Evolutionary conservation across 2,797 vertebrate species (phyloP), one percentile per base, ranked within the genome.

Genomic region (Brachyalestes nurse): DNA sequence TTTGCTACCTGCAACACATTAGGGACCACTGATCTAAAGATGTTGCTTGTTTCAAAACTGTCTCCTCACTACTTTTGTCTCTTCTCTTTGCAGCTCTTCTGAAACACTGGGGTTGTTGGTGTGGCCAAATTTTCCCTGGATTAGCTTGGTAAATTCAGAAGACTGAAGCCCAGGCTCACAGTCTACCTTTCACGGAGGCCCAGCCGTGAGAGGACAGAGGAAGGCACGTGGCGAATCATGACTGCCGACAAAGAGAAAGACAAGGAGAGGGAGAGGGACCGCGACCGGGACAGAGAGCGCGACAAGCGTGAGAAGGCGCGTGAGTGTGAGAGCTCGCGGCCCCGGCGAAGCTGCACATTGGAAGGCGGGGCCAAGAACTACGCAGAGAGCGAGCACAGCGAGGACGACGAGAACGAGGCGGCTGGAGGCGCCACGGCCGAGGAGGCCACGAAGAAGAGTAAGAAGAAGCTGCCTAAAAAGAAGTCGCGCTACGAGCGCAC

Each of bases 141-240:
- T 97, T 97, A 97, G 98, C 96, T 95, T 96, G 94, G 95, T 96
- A 98, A 98, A 99, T 99, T 99, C 97, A 99, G 97, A 99, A 99
- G 97, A 99, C 98, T 99, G 98, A 99, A 99, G 98, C 98, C 98
- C 98, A 98, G 98, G 97, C 97, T 99, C 93, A 99, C 98, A 96
- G 98, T 99, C 97, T 99, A 99, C 98, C 98, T 99, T 99, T 99
- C 98, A 99, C 98, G 98, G 98, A 99, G 97, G 98, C 98, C 98
- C 94, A 99, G 97, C 98, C 98, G 98, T 99, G 98, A 99, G 98
- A 99, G 98, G 98, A 99, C 97, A 97, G 98, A 99, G 97, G 98
- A 99, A 99, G 98, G 98, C 96, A 99, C 98, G 96, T 99, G 98
- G 98, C 96, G 97, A 96, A 99, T 99, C 97, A 99, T 99, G 98